These are phyloP conservation scores for Mirounga angustirostris DNA, from an alignment of 2,113 vertebrate species.

Conservation along the genomic window DNA sequence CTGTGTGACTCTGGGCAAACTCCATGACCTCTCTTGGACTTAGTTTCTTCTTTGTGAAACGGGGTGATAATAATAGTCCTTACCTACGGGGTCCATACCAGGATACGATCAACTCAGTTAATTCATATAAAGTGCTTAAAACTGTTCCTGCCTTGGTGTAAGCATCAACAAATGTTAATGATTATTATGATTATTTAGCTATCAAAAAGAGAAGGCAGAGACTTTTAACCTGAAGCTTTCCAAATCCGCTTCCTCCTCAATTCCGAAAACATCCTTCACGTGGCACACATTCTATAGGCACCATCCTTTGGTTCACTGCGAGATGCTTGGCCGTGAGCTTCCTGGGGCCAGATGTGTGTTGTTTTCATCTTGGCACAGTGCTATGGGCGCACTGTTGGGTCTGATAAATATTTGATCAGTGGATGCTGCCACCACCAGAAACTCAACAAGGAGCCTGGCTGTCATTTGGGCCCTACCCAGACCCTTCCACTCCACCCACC, in stretches of 20 bases:
- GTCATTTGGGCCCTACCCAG: not conserved
- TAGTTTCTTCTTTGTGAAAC: slow-evolving; percentile 7
- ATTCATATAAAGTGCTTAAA: not conserved
- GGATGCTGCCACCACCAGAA: not conserved
- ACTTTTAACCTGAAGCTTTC: not conserved
- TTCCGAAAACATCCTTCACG: not conserved
- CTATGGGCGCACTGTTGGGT: not conserved
- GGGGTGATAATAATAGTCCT: not conserved
- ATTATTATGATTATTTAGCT: not conserved
- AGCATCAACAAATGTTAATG: not conserved
- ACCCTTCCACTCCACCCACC: not conserved
- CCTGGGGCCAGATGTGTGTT: not conserved
- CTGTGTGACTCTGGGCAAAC: not conserved
- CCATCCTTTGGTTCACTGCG: not conserved
- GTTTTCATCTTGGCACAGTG: not conserved
- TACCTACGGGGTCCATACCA: not conserved
- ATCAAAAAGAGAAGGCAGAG: not conserved
- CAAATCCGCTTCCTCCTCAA: not conserved
- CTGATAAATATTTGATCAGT: slow-evolving; percentile 58
- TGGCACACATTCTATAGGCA: rapidly evolving
- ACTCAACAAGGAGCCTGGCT: not conserved
- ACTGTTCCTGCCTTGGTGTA: not conserved
- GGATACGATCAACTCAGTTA: not conserved
- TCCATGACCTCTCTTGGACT: not conserved
- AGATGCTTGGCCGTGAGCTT: not conserved